Conservation (phyloP, 2,113 vertebrate species). For the Galeopterus variegatus region DNA sequence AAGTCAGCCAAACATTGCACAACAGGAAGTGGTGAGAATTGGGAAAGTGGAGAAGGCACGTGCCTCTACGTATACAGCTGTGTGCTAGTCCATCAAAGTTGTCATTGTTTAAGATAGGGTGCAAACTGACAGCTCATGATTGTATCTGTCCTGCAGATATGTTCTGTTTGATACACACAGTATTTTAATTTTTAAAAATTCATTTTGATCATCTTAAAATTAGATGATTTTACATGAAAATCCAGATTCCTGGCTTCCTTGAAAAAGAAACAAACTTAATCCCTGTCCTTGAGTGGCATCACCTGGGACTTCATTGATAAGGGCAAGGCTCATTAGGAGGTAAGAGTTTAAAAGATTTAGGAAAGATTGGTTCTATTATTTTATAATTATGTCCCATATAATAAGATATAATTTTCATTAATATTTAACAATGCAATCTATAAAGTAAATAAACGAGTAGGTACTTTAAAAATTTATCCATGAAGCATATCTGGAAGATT, state of each 20-base stretch:
- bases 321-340: not conserved
- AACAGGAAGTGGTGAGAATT: not conserved
- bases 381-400: not conserved
- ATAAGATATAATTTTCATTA: not conserved
- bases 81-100: not conserved
- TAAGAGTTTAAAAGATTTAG: not conserved
- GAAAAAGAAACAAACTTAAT: not conserved
- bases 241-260: not conserved
- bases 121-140: no score
- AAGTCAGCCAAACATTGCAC: not conserved
- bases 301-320: not conserved
- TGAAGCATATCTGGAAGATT: constrained; percentile 3
- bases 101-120: not conserved
- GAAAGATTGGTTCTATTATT: constrained; percentile 17
- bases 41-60: not conserved
- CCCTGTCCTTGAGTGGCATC: not conserved
- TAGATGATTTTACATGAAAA: not conserved
- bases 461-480: not conserved
- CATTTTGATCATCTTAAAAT: not conserved
- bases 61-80: fast-evolving
- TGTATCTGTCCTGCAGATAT: not conserved
- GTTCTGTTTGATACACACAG: not conserved
- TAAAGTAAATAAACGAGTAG: not conserved
- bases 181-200: not conserved
- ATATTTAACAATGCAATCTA: constrained; percentile 30